These are phyloP conservation scores for Turritopsis dohrnii DNA, from an alignment of 30 jellyfish, hydroid and myxozoan species.

Conservation along the genomic window DNA sequence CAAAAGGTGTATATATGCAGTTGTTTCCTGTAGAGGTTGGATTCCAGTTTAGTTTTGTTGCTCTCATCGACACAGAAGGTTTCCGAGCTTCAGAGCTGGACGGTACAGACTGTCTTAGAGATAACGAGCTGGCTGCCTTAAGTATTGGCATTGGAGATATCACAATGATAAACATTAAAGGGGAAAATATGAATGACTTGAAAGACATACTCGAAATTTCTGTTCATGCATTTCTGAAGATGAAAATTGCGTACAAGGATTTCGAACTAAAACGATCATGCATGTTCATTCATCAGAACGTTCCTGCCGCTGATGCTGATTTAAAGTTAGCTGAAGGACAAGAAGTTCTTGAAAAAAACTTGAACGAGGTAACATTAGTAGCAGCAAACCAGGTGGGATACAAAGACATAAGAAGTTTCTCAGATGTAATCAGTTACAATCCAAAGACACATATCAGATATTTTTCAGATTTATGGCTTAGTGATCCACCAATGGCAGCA, in stretches of 20 bases:
- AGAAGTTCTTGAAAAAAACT: too few species aligned
- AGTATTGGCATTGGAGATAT: constrained; percentile 19
- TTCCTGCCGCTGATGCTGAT: too few species aligned
- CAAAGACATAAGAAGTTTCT: too few species aligned
- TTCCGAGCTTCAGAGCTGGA: constrained; percentile 15
- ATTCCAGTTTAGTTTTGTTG: constrained; percentile 8
- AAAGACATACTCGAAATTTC: constrained; percentile 22
- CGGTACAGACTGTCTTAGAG: background rate
- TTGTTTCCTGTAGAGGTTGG: constrained; percentile 4
- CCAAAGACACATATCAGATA: too few species aligned
- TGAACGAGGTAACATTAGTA: too few species aligned
- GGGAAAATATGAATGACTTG: background rate
- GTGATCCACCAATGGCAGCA: too few species aligned
- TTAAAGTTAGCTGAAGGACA: too few species aligned
- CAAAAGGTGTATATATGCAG: constrained; percentile 28
- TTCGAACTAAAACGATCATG: background rate
- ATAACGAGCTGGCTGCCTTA: constrained; percentile 28
- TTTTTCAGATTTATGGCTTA: too few species aligned
- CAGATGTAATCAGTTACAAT: too few species aligned
- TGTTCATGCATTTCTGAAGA: constrained; percentile 18
- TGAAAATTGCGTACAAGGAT: constrained; percentile 15
- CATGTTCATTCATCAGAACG: constrained; percentile 30
- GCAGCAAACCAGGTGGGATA: too few species aligned
- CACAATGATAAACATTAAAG: constrained; percentile 24
- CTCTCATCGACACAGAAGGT: constrained; percentile 29